phyloP scores from a whole-genome alignment of 2,113 vertebrate species.

The Hippocampus zosterae region DNA sequence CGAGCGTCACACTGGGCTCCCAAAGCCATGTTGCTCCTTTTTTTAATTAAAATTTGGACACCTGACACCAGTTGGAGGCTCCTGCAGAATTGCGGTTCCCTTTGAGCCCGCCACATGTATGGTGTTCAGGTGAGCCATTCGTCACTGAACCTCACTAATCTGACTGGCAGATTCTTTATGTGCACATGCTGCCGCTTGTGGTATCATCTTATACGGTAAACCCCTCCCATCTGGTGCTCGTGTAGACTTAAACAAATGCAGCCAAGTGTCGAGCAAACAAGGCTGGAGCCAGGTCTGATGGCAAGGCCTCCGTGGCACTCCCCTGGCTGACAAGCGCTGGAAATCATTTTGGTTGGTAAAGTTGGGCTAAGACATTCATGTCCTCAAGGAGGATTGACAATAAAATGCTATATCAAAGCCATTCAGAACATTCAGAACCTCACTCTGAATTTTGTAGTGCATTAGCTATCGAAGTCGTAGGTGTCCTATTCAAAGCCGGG shows the following conservation, averaged over 20 bases:
- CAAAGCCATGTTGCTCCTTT: not conserved
- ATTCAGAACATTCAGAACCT: not conserved
- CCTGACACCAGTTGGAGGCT: not conserved
- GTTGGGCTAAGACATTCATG: not conserved
- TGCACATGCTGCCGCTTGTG: conserved; percentile 54
- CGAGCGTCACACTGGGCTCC: not conserved
- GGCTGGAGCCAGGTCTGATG: conserved; percentile 55
- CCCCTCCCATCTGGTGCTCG: conserved; percentile 54
- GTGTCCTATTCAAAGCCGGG: no score
- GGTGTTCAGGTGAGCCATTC: conserved; percentile 52
- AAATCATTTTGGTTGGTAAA: conserved; percentile 17
- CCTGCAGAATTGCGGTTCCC: not conserved
- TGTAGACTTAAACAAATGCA: conserved; percentile 52
- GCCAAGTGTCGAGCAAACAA: conserved; percentile 48
- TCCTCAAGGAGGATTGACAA: not conserved
- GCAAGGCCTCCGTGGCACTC: conserved; percentile 27
- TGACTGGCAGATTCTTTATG: conserved; percentile 34
- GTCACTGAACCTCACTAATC: conserved; percentile 36
- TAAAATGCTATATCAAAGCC: not conserved
- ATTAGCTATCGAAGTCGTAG: not conserved
- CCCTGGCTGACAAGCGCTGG: conserved; percentile 35
- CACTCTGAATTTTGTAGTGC: not conserved
- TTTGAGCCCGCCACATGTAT: conserved; percentile 32
- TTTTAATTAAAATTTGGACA: not conserved
- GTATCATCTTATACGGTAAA: conserved; percentile 43